Percentiles rank a stretch among this genome's conserved stretches.
Evolutionary conservation across 2,113 vertebrate species (phyloP).

Genomic region (Antennarius striatus): DNA sequence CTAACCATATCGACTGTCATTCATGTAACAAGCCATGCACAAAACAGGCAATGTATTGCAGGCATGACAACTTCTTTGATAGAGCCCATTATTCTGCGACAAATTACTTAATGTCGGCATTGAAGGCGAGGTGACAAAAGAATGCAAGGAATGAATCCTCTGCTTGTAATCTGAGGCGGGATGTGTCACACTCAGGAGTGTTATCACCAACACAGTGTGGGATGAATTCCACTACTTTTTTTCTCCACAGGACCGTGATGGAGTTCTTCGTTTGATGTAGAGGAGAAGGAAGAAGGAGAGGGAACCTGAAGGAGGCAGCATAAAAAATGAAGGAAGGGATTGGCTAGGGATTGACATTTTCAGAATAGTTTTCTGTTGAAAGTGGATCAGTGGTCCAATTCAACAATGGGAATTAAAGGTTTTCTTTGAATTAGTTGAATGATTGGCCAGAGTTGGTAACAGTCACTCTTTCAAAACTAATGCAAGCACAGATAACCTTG

Average conservation of each 20-base stretch:
- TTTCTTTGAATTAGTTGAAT: conserved; percentile 73
- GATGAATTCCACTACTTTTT: conserved; percentile 79
- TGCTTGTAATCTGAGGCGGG: conserved; percentile 67
- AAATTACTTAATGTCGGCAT: conserved; percentile 71
- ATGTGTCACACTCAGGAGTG: conserved; percentile 66
- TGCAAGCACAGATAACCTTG: conserved; percentile 5
- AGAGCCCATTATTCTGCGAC: conserved; percentile 67
- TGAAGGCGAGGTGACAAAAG: conserved; percentile 72
- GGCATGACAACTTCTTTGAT: conserved; percentile 54
- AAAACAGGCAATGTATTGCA: conserved; percentile 48
- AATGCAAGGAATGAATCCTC: conserved; percentile 72
- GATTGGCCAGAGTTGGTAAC: conserved; percentile 49
- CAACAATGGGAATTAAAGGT: conserved; percentile 45
- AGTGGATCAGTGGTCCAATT: conserved; percentile 37
- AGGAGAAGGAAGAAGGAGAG: conserved; percentile 50
- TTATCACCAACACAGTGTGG: conserved; percentile 71
- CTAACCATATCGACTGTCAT: conserved; percentile 27
- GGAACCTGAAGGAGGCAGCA: conserved; percentile 42
- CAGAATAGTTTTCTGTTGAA: conserved; percentile 78
- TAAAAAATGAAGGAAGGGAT: conserved; percentile 58
- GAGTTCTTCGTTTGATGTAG: conserved; percentile 67
- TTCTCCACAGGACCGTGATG: conserved; percentile 61
- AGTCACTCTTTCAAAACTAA: conserved; percentile 59
- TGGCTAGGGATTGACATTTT: conserved; percentile 77
- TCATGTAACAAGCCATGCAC: conserved; percentile 25